phyloP scores from a whole-genome alignment of 2,113 vertebrate genomes.

The Rattus norvegicus region DNA sequence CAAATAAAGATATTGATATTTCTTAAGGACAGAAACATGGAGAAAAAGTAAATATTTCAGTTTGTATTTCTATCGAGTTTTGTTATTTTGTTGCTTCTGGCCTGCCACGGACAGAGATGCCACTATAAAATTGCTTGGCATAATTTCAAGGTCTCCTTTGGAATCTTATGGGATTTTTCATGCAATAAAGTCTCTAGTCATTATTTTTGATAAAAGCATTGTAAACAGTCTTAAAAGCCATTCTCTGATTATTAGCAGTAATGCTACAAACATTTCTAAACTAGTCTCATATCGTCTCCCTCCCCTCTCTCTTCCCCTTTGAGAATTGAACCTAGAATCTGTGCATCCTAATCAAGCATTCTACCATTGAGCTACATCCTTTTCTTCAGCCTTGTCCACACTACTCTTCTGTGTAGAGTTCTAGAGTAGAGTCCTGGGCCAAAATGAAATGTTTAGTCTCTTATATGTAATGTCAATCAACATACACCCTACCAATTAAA shows the following conservation, averaged over 20 bases:
- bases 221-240: background rate
- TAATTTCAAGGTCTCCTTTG: background rate
- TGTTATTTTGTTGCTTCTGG: background rate
- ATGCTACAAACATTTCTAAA: conserved; percentile 8
- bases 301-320: background rate
- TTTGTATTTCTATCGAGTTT: background rate
- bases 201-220: background rate
- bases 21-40: background rate
- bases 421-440: background rate
- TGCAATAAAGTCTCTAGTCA: background rate
- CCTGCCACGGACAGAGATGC: background rate
- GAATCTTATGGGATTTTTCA: background rate
- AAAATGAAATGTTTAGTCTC: conserved; percentile 32
- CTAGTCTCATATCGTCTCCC: background rate
- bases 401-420: conserved; percentile 6
- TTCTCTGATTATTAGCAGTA: background rate
- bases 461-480: background rate
- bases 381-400: background rate
- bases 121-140: background rate
- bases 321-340: background rate
- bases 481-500: background rate
- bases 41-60: background rate
- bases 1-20: conserved; percentile 7
- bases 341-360: background rate
- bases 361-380: background rate